phyloP scores from a whole-genome alignment of 2,113 vertebrate species.

The Pionites leucogaster region DNA sequence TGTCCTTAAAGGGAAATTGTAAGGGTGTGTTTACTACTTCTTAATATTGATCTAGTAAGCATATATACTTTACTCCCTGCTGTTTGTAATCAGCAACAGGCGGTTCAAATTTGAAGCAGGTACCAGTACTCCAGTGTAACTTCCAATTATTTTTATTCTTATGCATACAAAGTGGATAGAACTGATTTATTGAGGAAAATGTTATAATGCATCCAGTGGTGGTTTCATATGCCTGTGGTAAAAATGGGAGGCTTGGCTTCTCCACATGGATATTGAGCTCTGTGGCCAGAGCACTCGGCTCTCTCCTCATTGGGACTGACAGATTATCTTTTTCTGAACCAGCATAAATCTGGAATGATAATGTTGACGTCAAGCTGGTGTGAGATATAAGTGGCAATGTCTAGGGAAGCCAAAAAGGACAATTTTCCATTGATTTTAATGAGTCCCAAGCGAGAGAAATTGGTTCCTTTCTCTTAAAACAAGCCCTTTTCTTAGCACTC shows the following conservation, averaged over 20 bases:
- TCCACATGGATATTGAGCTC: neutral
- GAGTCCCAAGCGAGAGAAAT: neutral
- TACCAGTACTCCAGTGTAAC: neutral
- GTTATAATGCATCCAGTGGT: neutral
- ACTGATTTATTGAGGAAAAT: neutral
- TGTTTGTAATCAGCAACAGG: neutral
- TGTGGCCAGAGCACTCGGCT: neutral
- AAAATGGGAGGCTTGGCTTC: neutral
- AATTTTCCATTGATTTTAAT: neutral
- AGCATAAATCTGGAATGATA: neutral
- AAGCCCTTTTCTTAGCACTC: neutral
- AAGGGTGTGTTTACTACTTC: neutral
- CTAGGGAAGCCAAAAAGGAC: neutral
- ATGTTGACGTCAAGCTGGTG: neutral
- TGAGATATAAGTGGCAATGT: neutral
- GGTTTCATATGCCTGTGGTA: neutral
- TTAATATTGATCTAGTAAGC: neutral
- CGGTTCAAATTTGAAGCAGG: neutral
- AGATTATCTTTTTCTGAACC: neutral
- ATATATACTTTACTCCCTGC: neutral
- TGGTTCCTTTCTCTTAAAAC: neutral
- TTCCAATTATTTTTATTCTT: neutral
- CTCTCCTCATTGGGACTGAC: accelerated
- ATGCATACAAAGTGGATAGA: neutral
- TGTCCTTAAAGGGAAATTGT: neutral